Evolutionary conservation across 1,140 invertebrate species (phyloP), one percentile per base, ranked within the genome.

Genomic region (Agrypnia vestita): DNA sequence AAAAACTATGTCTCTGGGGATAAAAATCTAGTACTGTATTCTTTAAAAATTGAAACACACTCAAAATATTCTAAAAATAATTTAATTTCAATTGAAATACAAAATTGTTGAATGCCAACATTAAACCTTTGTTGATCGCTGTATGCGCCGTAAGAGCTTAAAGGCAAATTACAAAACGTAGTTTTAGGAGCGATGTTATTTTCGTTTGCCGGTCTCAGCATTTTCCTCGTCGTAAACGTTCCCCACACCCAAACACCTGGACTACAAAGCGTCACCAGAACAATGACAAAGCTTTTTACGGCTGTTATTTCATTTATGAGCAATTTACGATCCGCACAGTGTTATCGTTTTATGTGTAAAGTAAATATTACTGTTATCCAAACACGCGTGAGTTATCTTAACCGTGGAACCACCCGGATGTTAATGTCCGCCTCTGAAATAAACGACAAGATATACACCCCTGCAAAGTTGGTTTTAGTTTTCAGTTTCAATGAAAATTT

Each of bases 41-140:
- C n/a, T n/a, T n/a, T n/a, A n/a, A n/a, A n/a, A n/a, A n/a, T n/a
- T n/a, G n/a, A n/a, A n/a, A n/a, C n/a, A n/a, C n/a, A n/a, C n/a
- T n/a, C n/a, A n/a, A n/a, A n/a, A n/a, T n/a, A n/a, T n/a, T n/a
- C n/a, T n/a, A n/a, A n/a, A n/a, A n/a, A n/a, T n/a, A n/a, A n/a
- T n/a, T n/a, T n/a, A n/a, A n/a, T n/a, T n/a, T n/a, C n/a, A 43
- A 67, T 19, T 67, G 64, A 46, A n/a, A 19, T 21, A 47, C 8
- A 10, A 46, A 69, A 69, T 69, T 46, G 64, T 69, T 21, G 64
- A 69, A 69, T 69, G 64, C 44, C 9, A 21, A 69, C 35, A 69
- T 69, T 25, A 62, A 69, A 69, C 64, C 64, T 69, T 69, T 69
- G 64, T 69, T 69, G 43, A 69, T 69, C 35, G 35, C 25, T 62